Base-by-base conservation (phyloP, 2,797 vertebrate genomes). In the Furcifer pardalis region DNA sequence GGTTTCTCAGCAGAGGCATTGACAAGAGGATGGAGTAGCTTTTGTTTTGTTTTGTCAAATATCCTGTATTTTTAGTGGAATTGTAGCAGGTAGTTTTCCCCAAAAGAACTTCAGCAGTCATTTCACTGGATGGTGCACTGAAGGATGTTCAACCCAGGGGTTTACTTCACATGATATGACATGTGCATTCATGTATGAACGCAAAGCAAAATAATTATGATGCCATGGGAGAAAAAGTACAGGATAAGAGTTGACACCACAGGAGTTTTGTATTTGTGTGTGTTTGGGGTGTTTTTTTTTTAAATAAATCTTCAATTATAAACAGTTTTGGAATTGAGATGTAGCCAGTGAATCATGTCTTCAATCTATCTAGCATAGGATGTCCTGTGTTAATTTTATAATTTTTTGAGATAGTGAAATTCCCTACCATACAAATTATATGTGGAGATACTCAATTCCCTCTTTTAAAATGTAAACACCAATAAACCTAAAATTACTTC, bases 171-270 rank as follows among this genome's bases (percentile, higher is more conserved):
- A 73, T 73, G 1, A 46, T 63, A 44, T 74, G 56, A 82, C 69
- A 74, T 73, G 59, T 82, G 69, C 56, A 46, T 35, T n/a, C 80
- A 74, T 44, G 80, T 46, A 82, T 82, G 40, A 82, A 82, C 32
- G 37, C 49, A 74, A 17, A 17, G 60, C 21, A 37, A 40, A 7
- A 40, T 1, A 13, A n/a, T 69, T 62, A n/a, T 56, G 32, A 15
- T 62, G 37, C 40, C 40, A 44, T 3, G 30, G 69, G 62, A 7
- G 23, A n/a, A 62, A 74, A 49, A 60, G 37, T 56, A 63, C 21
- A 60, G 27, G 56, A 82, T 63, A 62, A 82, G 25, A 74, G 19
- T 30, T 35, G 69, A 74, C 69, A 46, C 46, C 66, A 62, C 59
- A 21, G 0, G 25, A 10, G 21, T 40, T 40, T 63, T 63, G n/a